phyloP scores from a whole-genome alignment of 2,113 vertebrate genomes.

The Psilopogon haemacephalus region DNA sequence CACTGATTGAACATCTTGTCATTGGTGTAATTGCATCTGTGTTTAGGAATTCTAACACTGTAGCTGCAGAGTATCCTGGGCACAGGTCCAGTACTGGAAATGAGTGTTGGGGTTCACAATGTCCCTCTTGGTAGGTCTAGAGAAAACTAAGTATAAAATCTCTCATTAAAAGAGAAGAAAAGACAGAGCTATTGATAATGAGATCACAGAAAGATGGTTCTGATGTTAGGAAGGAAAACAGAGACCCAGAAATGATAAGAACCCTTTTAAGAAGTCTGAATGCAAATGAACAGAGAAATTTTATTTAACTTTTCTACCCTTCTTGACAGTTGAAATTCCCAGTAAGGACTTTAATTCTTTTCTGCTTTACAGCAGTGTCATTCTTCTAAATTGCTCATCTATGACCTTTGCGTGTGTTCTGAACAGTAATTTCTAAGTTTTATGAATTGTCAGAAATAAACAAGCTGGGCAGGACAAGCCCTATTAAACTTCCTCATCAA shows the following conservation, averaged over 20 bases:
- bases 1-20: slow-evolving; percentile 29
- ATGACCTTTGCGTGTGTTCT: neutral
- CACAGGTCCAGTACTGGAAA: slow-evolving; percentile 23
- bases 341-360: neutral
- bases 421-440: neutral
- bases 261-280: neutral
- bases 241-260: neutral
- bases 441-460: slow-evolving; percentile 3
- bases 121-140: neutral
- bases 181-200: neutral
- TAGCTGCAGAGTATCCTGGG: slow-evolving; percentile 34
- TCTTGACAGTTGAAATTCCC: neutral
- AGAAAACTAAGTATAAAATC: slow-evolving; percentile 17
- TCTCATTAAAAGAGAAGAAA: slow-evolving; percentile 34
- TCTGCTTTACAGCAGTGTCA: neutral
- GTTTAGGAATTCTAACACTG: neutral
- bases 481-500: neutral
- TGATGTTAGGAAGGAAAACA: neutral
- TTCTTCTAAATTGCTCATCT: neutral
- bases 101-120: slow-evolving; percentile 3
- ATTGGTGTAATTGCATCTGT: neutral
- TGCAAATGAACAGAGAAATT: neutral
- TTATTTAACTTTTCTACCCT: slow-evolving; percentile 14
- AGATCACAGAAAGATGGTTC: neutral
- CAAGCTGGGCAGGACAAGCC: neutral